phyloP scores from a whole-genome alignment of 53 echinoderm and acorn worm species.

The Apostichopus leukothele region DNA sequence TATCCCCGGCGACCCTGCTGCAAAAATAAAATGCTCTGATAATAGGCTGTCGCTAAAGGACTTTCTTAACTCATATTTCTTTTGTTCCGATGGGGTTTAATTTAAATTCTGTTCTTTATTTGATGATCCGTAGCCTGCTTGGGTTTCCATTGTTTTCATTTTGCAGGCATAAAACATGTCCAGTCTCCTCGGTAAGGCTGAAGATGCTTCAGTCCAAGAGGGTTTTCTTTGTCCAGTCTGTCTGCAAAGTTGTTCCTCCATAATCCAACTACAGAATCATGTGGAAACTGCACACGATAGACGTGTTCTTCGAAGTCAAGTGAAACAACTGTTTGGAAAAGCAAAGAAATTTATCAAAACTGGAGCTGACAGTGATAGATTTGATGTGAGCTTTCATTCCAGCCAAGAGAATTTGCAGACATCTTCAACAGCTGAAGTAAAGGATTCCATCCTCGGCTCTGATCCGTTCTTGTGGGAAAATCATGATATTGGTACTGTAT shows the following conservation, averaged over 20 bases:
- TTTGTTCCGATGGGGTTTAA: too few relatives aligned
- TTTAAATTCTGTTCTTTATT: not conserved
- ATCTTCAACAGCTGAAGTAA: not conserved
- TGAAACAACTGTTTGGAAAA: slow-evolving; percentile 87
- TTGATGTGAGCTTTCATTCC: not conserved
- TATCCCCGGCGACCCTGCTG: too few relatives aligned
- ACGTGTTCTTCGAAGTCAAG: slow-evolving; percentile 62
- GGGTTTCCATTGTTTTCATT: not conserved
- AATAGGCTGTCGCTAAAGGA: too few relatives aligned
- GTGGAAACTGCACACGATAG: slow-evolving; percentile 88
- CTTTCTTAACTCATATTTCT: too few relatives aligned
- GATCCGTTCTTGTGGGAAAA: slow-evolving; percentile 71
- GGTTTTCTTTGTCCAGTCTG: slow-evolving; percentile 96
- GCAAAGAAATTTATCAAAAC: slow-evolving; percentile 62
- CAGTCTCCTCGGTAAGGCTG: slow-evolving; percentile 37
- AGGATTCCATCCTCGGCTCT: slow-evolving; percentile 50
- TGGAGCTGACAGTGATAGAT: slow-evolving; percentile 38
- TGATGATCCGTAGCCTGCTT: not conserved
- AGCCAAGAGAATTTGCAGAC: slow-evolving; percentile 37
- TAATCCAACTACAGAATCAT: slow-evolving; percentile 81
- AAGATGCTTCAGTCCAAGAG: slow-evolving; percentile 64
- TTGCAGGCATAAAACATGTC: not conserved
- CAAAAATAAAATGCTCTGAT: too few relatives aligned
- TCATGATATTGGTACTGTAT: slow-evolving; percentile 69
- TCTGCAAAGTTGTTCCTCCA: slow-evolving; percentile 74